A percentile compares a stretch with the other conserved stretches of the same genome.
Conservation (phyloP, 2,797 vertebrate species). For the Neosilurus mollespiculum region DNA sequence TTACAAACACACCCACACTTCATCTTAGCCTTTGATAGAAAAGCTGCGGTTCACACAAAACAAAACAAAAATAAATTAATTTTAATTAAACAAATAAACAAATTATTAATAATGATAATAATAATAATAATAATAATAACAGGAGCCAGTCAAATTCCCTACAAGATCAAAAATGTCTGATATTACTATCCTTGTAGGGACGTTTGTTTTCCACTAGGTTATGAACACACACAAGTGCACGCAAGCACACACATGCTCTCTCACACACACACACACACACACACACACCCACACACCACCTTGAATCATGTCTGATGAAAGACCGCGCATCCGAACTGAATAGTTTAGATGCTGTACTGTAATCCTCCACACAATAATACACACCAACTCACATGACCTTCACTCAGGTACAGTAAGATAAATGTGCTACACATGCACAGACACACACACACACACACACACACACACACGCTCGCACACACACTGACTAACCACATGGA, state of each 20-base stretch:
- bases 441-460: slow-evolving; percentile 4
- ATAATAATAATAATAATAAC: background rate
- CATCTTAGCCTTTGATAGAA: too few relatives aligned
- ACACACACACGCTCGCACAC: slow-evolving; percentile 11
- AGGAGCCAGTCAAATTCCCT: background rate
- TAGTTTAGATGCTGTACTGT: slow-evolving; percentile 31
- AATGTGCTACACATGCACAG: slow-evolving; percentile 5
- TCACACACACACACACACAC: slow-evolving; percentile 2
- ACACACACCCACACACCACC: slow-evolving; percentile 5
- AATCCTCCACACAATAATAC: slow-evolving; percentile 11
- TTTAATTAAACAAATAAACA: too few relatives aligned
- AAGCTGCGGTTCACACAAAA: background rate
- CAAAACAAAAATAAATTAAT: background rate
- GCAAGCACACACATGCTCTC: background rate
- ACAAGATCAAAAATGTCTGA: background rate
- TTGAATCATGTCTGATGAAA: slow-evolving; percentile 25
- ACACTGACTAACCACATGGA: slow-evolving; percentile 29
- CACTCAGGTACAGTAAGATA: slow-evolving; percentile 30
- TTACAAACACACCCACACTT: too few relatives aligned
- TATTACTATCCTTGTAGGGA: background rate
- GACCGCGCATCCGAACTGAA: background rate
- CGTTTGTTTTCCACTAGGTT: background rate
- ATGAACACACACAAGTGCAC: background rate
- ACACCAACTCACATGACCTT: slow-evolving; percentile 44
- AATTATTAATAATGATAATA: too few relatives aligned